A percentile compares a stretch with the other conserved stretches of the same genome.
Conservation (phyloP, 2,797 vertebrate genomes). For the Propithecus deckenii region DNA sequence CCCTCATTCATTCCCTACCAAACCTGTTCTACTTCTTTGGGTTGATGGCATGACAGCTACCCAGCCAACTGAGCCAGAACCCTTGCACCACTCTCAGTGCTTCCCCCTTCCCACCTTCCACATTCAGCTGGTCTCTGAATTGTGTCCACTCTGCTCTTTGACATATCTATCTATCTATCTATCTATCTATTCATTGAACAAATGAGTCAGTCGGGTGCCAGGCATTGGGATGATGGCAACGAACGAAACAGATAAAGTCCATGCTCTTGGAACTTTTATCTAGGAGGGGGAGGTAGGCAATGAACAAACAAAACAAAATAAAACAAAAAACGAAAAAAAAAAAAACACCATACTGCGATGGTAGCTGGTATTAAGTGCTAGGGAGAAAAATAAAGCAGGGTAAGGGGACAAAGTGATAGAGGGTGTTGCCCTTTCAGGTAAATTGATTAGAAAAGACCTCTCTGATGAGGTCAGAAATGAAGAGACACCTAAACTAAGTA, state of each 20-base stretch:
- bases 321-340: neutral
- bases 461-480: neutral
- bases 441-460: neutral
- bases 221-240: neutral
- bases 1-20: neutral
- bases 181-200: neutral
- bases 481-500: neutral
- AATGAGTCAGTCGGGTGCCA: neutral
- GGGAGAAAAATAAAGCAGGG: neutral
- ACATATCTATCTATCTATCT: neutral
- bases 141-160: neutral
- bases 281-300: neutral
- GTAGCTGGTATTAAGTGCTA: neutral
- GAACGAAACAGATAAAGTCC: neutral
- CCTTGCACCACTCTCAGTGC: neutral
- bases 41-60: neutral
- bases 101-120: neutral
- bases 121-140: constrained; percentile 5
- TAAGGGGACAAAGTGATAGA: neutral
- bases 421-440: neutral
- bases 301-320: neutral
- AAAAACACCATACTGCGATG: neutral
- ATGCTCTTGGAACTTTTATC: neutral
- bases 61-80: neutral
- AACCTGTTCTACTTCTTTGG: neutral